Evolutionary conservation across 2,888 invertebrate genomes (phyloP).

Genomic region (Ecdyonurus torrentis): DNA sequence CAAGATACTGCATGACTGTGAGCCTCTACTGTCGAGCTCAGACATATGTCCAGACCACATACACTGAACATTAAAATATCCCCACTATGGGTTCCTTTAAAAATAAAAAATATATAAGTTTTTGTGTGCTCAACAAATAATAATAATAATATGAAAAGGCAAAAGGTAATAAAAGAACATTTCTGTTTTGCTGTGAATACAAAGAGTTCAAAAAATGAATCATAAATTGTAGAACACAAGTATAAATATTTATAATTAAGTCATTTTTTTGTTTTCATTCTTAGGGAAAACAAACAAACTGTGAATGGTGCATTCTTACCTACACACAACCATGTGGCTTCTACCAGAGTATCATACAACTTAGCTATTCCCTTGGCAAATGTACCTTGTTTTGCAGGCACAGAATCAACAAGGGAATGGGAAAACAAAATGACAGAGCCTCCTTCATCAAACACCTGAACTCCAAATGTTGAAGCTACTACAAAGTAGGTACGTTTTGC

Average conservation of each 20-base stretch:
- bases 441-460: conserved; percentile 19
- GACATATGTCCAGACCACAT: background rate
- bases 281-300: too few relatives aligned
- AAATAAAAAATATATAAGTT: too few relatives aligned
- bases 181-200: too few relatives aligned
- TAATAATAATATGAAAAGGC: too few relatives aligned
- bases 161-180: too few relatives aligned
- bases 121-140: too few relatives aligned
- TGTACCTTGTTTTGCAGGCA: conserved; percentile 12
- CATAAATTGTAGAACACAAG: too few relatives aligned
- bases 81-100: background rate
- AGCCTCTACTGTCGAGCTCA: conserved; percentile 5
- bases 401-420: conserved; percentile 17
- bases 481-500: conserved; percentile 12
- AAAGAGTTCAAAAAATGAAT: too few relatives aligned
- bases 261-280: too few relatives aligned
- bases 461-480: conserved; percentile 18
- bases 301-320: conserved; percentile 15
- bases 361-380: conserved; percentile 19
- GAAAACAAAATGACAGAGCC: conserved; percentile 17
- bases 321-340: conserved; percentile 14
- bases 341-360: conserved; percentile 15
- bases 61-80: background rate
- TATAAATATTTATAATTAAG: too few relatives aligned
- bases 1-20: conserved; percentile 17